These are phyloP conservation scores for Gryllus bimaculatus DNA, from an alignment of 1,140 invertebrate species.

Conservation along the genomic window DNA sequence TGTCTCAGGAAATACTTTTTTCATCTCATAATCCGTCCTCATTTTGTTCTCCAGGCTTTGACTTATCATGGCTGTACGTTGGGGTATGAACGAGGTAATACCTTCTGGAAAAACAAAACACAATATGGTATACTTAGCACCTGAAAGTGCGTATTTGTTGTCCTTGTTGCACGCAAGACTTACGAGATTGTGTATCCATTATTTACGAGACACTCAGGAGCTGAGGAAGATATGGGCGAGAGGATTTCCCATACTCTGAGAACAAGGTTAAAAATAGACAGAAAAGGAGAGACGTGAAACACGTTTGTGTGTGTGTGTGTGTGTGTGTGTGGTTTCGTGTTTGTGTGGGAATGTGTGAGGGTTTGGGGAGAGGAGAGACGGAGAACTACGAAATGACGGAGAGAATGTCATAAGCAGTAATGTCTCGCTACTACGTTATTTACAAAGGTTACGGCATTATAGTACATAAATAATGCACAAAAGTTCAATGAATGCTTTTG, in stretches of 20 bases:
- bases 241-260: not conserved
- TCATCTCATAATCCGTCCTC: too few relatives aligned
- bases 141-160: not conserved
- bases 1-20: too few relatives aligned
- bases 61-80: too few relatives aligned
- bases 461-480: not conserved
- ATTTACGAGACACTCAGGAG: not conserved
- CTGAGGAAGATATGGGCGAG: not conserved
- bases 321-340: not conserved
- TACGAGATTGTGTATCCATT: not conserved
- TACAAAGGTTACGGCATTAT: not conserved
- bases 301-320: not conserved
- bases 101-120: not conserved
- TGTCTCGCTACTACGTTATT: not conserved
- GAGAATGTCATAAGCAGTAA: not conserved
- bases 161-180: not conserved
- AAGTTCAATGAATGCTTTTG: conserved; percentile 5
- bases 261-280: not conserved
- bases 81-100: too few relatives aligned
- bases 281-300: not conserved
- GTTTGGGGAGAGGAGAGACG: not conserved
- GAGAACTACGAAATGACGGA: not conserved
- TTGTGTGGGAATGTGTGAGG: not conserved
- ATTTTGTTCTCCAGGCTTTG: too few relatives aligned
- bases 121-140: not conserved